Evolutionary conservation across 1,140 invertebrate species (phyloP), one percentile per base, ranked within the genome.

Genomic region (Lasioglossum baleicum): DNA sequence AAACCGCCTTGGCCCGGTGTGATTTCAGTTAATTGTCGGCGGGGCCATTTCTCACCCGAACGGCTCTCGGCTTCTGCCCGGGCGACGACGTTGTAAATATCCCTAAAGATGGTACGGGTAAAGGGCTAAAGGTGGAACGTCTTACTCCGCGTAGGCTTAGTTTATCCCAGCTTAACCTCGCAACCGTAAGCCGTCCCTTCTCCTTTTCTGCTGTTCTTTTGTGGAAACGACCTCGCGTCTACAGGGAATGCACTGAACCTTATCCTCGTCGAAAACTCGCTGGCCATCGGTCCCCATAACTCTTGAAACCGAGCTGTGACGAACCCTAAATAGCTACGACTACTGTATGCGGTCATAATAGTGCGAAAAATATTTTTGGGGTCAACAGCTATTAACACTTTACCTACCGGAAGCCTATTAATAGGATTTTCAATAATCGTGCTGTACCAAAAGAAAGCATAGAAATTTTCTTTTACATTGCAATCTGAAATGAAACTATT

Each of bases 21-120:
- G 88, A 90, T 90, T 89, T 90, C 89, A 90, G 89, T 90, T 90
- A 90, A 90, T 90, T 90, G 88, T 90, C 87, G 88, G 74, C 81
- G 22, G 81, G 75, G 77, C 88, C 89, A 90, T 90, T 90, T 90
- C 89, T 90, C 88, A 89, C 87, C 84, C 80, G 80, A 69, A 71
- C 67, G 58, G 44, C 44, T 48, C 80, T 82, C 75, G 86, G 80
- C 88, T 80, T 88, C 80, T 74, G 71, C 58, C 70, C 53, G 70
- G 60, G 66, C 68, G 82, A 82, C 78, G 69, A 84, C 75, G 86
- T 88, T 88, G 87, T 89, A 89, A 89, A 89, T 89, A 89, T 89
- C 87, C 82, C 81, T 61, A 60, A 87, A 85, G 85, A 88, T 88
- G 88, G 88, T 84, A 84, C 44, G 80, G 72, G 82, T 74, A 87